Base-by-base conservation (phyloP, 2,113 vertebrate genomes). In the Heteronetta atricapilla region DNA sequence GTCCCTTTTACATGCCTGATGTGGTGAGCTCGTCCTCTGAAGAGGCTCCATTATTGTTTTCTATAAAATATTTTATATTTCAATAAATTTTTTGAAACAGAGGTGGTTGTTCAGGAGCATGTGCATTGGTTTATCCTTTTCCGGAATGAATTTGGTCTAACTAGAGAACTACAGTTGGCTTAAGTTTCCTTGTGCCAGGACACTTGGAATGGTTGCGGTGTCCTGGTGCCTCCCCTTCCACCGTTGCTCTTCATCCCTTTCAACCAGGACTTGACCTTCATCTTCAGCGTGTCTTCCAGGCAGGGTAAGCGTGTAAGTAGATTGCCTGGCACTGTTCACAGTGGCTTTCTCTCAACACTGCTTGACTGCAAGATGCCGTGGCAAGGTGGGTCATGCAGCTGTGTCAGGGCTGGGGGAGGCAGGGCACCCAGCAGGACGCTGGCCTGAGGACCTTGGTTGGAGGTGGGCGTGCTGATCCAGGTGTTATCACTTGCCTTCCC, bases 41-140 rank as follows among this genome's bases (percentile, higher is more conserved):
- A 46, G 66, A 77, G 34, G 34, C 42, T 82, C 66, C 15, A 5
- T 1, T 78, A 23, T 44, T 77, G 42, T 92, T 90, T 96, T 94
- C 42, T 95, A 44, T 60, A 75, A 59, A 83, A 40, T 92, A 56
- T 79, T 93, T 87, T 78, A 48, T 48, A 76, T 92, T 68, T 76
- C 81, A 97, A 95, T 97, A 97, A 95, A 97, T 28, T 42, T 90
- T 92, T 92, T 64, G 7, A 82, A 90, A 66, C 5, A 29, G 62
- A 88, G 29, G 20, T 13, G 52, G 12, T 62, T 17, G 25, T 59
- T 92, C 15, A 48, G 62, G 66, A 68, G 42, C 38, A 36, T 52
- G 38, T 88, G 14, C 15, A 33, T 90, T 84, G 68, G 46, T 53
- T 83, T 83, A 22, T 18, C 40, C 74, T 82, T 66, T 58, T 72